Conservation (phyloP, 2,888 invertebrate genomes). For the Nomada lathburiana region DNA sequence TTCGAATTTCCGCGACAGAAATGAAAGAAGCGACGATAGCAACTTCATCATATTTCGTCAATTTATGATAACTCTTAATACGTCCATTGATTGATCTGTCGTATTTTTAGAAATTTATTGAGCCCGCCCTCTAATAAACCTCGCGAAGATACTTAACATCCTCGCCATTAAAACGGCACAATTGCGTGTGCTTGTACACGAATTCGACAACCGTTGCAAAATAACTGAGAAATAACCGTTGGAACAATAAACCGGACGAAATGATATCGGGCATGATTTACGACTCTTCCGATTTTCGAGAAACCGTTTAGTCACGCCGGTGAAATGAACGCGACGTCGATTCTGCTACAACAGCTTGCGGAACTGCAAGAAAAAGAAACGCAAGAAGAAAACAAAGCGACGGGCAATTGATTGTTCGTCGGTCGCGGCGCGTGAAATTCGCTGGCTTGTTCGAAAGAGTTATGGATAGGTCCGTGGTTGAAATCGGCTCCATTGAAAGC, state of each 20-base stretch:
- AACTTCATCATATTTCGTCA: too few species aligned
- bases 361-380: not conserved
- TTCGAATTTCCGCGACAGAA: not conserved
- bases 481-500: slow-evolving; percentile 73
- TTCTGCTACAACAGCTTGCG: not conserved
- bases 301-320: not conserved
- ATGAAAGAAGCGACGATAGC: not conserved
- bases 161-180: not conserved
- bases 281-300: slow-evolving; percentile 20
- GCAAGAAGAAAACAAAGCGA: not conserved
- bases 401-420: not conserved
- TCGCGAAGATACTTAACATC: not conserved
- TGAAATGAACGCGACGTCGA: not conserved
- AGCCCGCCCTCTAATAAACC: not conserved
- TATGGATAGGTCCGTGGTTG: slow-evolving; percentile 35
- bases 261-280: slow-evolving; percentile 36
- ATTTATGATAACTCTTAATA: not conserved
- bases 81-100: not conserved
- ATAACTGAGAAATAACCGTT: not conserved
- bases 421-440: not conserved
- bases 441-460: slow-evolving; percentile 31
- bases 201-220: not conserved
- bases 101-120: too few species aligned
- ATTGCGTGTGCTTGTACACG: too few species aligned
- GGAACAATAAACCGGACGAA: not conserved